Evolutionary conservation across 2,797 vertebrate genomes (phyloP), one percentile per base, ranked within the genome.

Genomic region (Stomatorhinus walkeri): DNA sequence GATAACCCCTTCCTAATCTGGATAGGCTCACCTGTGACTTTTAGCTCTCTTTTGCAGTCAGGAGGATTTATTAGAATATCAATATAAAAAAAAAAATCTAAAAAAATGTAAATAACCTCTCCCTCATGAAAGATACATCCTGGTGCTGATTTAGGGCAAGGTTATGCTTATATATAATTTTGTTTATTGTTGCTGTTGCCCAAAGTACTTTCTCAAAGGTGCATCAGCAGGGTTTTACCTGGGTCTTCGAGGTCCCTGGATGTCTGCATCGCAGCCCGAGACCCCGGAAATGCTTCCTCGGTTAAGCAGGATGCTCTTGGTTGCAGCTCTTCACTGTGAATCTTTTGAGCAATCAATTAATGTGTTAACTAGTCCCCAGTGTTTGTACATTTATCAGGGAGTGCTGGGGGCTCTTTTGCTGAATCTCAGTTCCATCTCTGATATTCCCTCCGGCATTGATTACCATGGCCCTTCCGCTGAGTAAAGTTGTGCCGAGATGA

Each of bases 401-500:
- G 81, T 59, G 28, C 87, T 36, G 0, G 43, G 91, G 89, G 90
- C 83, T 90, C 90, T 64, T 90, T 87, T 76, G 81, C 89, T 94
- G 93, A 92, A 92, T 93, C 92, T 88, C 93, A 94, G 93, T 94
- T 94, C 91, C 90, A 93, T 94, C 92, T 92, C 88, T 87, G 92
- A 91, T 92, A 90, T 90, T 84, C 87, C 52, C 91, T 90, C 91
- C 32, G 81, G 88, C 89, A 95, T 94, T 87, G 93, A 95, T 94
- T 90, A 88, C 91, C 90, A 90, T 90, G 91, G 88, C 90, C 88
- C 88, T 89, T 54, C 81, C 10, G 89, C 0, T 36, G 72, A 85
- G 40, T 91, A 89, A 91, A 92, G 91, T 90, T 91, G 93, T 92
- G 92, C 91, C 89, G 91, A 93, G 89, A 92, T 87, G 49, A 61